Evolutionary conservation across 2,113 vertebrate species (phyloP).

Genomic region (Ia io): DNA sequence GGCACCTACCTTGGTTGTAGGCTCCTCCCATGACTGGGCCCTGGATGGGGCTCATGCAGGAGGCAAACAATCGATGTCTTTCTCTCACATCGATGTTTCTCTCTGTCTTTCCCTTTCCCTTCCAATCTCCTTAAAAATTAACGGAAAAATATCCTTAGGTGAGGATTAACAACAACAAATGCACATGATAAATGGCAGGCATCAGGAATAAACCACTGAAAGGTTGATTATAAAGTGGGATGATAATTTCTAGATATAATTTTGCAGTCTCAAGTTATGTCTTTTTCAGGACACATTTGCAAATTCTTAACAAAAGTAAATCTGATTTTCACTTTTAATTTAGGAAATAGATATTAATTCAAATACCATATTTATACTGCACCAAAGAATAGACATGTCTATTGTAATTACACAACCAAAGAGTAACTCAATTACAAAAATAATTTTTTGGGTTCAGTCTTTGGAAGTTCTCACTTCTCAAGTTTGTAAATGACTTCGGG

Average conservation of each 20-base stretch:
- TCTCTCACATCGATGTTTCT: no score
- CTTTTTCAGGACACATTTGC: not conserved
- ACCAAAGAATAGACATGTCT: not conserved
- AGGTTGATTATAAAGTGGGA: not conserved
- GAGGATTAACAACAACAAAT: not conserved
- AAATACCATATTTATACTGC: not conserved
- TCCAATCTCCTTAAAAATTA: no score
- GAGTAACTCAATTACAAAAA: not conserved
- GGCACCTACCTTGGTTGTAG: no score
- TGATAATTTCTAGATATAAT: not conserved
- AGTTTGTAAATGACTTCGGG: not conserved
- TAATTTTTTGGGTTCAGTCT: not conserved
- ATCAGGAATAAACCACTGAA: not conserved
- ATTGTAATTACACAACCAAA: not conserved
- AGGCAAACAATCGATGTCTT: no score
- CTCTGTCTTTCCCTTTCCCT: no score
- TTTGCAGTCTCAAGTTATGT: not conserved
- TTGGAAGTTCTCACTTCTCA: not conserved
- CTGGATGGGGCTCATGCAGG: no score
- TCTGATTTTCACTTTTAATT: slow-evolving; percentile 26
- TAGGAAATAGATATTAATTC: slow-evolving; percentile 6
- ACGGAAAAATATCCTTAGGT: no score
- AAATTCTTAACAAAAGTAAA: slow-evolving; percentile 27
- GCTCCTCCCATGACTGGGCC: no score
- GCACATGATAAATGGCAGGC: not conserved